Percentiles rank a stretch among this genome's conserved stretches.
These are phyloP conservation scores for Pedionomus torquatus DNA, from an alignment of 2,113 vertebrate genomes.

Conservation along the genomic window DNA sequence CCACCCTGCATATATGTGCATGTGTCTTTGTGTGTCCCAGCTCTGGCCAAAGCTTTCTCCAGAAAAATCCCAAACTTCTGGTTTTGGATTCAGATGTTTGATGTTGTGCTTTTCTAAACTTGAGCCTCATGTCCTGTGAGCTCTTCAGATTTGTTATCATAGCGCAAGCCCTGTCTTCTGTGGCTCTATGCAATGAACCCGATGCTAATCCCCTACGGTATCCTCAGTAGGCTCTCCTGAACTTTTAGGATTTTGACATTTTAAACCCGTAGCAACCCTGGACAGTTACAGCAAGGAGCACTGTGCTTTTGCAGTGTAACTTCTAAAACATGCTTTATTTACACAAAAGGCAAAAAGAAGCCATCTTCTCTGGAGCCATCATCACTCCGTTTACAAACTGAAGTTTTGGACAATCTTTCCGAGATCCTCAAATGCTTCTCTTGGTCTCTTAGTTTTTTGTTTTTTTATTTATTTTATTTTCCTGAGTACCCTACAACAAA, in stretches of 20 bases:
- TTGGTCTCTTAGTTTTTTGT: background rate
- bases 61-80: background rate
- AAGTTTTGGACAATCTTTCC: background rate
- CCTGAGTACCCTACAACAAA: background rate
- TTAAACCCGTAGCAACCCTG: background rate
- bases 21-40: background rate
- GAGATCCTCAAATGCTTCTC: background rate
- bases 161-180: background rate
- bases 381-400: background rate
- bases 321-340: background rate
- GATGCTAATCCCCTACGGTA: background rate
- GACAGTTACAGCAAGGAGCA: background rate
- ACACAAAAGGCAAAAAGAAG: background rate
- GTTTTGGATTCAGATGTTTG: background rate
- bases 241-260: background rate
- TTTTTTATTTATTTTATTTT: background rate
- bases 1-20: background rate
- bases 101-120: background rate
- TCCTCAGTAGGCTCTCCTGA: background rate
- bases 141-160: background rate
- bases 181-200: background rate
- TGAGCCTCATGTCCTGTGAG: background rate
- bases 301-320: background rate
- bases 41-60: background rate
- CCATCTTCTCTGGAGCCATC: background rate